phyloP scores from a whole-genome alignment of 2,888 invertebrate genomes.

The Orthosia incerta region DNA sequence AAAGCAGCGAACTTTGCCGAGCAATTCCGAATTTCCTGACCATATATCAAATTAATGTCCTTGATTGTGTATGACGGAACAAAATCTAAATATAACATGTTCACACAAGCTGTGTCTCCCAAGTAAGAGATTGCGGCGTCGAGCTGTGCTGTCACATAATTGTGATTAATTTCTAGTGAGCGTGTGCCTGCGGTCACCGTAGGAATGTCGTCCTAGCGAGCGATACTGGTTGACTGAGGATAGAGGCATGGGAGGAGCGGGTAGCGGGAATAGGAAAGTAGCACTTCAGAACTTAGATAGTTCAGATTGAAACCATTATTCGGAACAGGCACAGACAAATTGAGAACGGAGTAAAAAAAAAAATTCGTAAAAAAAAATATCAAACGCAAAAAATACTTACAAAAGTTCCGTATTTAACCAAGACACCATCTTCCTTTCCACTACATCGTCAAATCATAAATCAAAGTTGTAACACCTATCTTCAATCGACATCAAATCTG shows the following conservation, averaged over 20 bases:
- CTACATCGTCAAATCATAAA: neutral
- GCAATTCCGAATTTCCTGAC: conserved; percentile 59
- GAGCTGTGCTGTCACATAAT: conserved; percentile 86
- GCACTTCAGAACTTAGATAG: neutral
- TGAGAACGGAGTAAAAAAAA: neutral
- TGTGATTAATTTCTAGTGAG: conserved; percentile 88
- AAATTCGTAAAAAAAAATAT: neutral
- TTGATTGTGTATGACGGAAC: conserved; percentile 66
- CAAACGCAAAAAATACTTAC: too few species aligned
- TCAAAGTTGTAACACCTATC: neutral
- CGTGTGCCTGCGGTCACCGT: conserved; percentile 87
- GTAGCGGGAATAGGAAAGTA: conserved; percentile 41
- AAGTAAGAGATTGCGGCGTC: conserved; percentile 72
- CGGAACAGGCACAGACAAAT: neutral
- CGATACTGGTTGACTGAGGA: conserved; percentile 65
- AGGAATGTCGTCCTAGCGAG: conserved; percentile 85
- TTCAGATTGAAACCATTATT: neutral
- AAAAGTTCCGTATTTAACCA: neutral
- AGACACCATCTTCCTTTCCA: neutral
- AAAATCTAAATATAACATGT: conserved; percentile 64
- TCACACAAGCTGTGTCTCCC: conserved; percentile 71
- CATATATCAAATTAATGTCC: conserved; percentile 62
- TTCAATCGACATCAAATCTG: neutral
- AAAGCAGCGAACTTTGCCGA: conserved; percentile 27
- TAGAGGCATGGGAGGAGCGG: conserved; percentile 69